Base-by-base conservation (phyloP, 2,113 vertebrate species). In the Odocoileus virginianus region DNA sequence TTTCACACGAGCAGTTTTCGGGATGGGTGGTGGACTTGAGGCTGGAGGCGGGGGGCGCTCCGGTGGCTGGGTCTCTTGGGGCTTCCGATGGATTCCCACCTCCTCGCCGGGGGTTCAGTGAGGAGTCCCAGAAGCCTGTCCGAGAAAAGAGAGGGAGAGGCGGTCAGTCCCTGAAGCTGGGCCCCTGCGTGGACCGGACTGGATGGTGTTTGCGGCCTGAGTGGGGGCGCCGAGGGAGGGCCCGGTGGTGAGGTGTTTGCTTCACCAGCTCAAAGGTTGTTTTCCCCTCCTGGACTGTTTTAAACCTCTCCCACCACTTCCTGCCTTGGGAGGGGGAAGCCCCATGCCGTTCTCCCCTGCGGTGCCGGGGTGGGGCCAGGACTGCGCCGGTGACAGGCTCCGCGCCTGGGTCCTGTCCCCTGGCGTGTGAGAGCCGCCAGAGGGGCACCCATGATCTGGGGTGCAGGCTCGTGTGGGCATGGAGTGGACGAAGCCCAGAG, bases 81-180 rank as follows among this genome's bases (percentile, higher is more conserved):
- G 89, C 16, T 55, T 98, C 93, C 1, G 58, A 94, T 47, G 97
- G 85, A 23, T 60, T 94, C 16, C 88, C 85, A 40, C 52, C 52
- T 50, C 55, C 88, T 95, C 33, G 85, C 57, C 64, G 98, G 79
- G 96, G 98, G 96, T 99, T 99, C 97, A 99, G 98, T 1, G 98
- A 98, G 6, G 99, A 99, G 52, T 98, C 99, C 99, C 99, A 99
- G 98, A 99, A 99, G 98, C 99, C 99, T 99, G 98, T 57, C 36
- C n/a, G 40, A 3, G 50, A 89, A 71, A 86, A 33, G 60, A 89
- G 50, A 50, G 33, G 54, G 14, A 84, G 92, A 90, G 36, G 85
- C 3, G 2, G 30, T 96, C 14, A 71, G 97, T 43, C 3, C 36
- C 45, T 0, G 1, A 43, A 3, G 40, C 95, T 2, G 11, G 55